These are phyloP conservation scores for Periophthalmodon schlosseri DNA, from an alignment of 2,113 vertebrate genomes.

Conservation along the genomic window DNA sequence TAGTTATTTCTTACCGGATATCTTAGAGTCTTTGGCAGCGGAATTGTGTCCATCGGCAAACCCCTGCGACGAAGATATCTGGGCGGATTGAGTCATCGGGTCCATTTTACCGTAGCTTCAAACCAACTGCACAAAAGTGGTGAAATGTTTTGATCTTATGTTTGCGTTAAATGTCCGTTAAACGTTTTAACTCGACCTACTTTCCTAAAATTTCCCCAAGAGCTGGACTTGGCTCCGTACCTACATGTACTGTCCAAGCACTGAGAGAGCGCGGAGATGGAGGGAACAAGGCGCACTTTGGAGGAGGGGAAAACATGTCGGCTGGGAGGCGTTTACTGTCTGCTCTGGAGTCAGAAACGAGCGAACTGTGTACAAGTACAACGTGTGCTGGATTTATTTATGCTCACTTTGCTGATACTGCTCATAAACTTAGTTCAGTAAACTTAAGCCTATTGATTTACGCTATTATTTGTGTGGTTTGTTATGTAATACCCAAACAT, in stretches of 20 bases:
- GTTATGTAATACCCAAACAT: neutral
- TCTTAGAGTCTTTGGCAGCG: conserved; percentile 76
- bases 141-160: conserved; percentile 16
- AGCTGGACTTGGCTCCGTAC: conserved; percentile 43
- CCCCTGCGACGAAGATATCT: conserved; percentile 81
- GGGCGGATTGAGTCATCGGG: conserved; percentile 77
- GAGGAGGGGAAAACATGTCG: conserved; percentile 57
- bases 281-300: conserved; percentile 43
- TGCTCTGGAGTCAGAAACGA: neutral
- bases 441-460: neutral
- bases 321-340: conserved; percentile 44
- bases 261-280: conserved; percentile 39
- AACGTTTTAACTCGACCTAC: conserved; percentile 16
- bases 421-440: neutral
- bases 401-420: neutral
- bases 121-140: conserved; percentile 24
- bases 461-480: neutral
- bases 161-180: conserved; percentile 8
- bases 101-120: conserved; percentile 71
- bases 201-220: conserved; percentile 44
- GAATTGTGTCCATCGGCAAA: conserved; percentile 75
- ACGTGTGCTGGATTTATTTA: neutral
- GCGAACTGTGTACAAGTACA: neutral
- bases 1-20: conserved; percentile 71
- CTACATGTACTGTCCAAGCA: conserved; percentile 39